phyloP scores from a whole-genome alignment of 1,140 invertebrate genomes.

The Drosophila miranda region DNA sequence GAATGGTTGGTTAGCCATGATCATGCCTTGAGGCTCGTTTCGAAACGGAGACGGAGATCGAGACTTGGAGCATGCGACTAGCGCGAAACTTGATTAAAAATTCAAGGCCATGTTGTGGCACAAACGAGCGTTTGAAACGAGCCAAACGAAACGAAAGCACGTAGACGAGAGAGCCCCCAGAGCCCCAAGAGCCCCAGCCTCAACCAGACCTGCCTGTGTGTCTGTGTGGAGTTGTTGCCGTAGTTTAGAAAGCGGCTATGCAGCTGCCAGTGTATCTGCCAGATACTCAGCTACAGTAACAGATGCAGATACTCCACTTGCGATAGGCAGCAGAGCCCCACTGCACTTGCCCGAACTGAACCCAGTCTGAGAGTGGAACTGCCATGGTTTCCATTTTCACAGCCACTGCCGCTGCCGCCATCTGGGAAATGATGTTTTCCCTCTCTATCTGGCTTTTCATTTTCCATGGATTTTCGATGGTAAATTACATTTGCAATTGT shows the following conservation, averaged over 20 bases:
- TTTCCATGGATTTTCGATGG: slow-evolving; percentile 8
- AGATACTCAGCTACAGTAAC: slow-evolving; percentile 17
- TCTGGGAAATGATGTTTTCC: slow-evolving; percentile 16
- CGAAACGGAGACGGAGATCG: slow-evolving; percentile 4
- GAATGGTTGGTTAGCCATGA: slow-evolving; percentile 18
- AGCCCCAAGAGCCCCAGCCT: neutral
- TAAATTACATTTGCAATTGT: slow-evolving; percentile 23
- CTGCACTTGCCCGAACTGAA: too few relatives aligned
- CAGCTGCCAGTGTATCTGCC: slow-evolving; percentile 37
- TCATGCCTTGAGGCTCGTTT: slow-evolving; percentile 58
- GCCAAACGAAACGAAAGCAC: slow-evolving; percentile 29
- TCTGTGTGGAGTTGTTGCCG: slow-evolving; percentile 24
- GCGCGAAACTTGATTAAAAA: slow-evolving; percentile 78
- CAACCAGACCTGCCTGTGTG: neutral
- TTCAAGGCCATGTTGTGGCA: slow-evolving; percentile 79
- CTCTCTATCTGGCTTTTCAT: slow-evolving; percentile 19
- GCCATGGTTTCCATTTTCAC: slow-evolving; percentile 33
- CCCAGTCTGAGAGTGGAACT: too few relatives aligned
- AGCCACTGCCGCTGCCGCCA: neutral
- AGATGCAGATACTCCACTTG: neutral
- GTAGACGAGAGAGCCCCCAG: slow-evolving; percentile 27
- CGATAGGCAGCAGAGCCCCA: too few relatives aligned
- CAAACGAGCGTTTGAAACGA: slow-evolving; percentile 58
- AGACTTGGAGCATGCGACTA: slow-evolving; percentile 31
- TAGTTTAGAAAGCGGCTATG: slow-evolving; percentile 67